phyloP scores from a whole-genome alignment of 1,140 invertebrate species.

The Sminthurinus signatus region DNA sequence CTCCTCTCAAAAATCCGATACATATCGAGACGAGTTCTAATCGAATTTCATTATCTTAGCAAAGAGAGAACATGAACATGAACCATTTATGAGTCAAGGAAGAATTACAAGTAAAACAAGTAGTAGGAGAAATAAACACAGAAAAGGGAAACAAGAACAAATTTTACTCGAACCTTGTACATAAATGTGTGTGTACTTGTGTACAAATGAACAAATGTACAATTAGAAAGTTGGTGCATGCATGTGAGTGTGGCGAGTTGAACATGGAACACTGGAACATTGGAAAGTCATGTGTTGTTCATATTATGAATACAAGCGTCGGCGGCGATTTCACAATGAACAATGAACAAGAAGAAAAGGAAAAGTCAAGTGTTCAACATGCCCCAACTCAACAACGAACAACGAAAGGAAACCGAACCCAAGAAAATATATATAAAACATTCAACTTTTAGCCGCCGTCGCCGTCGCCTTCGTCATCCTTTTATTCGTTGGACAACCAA shows the following conservation, averaged over 20 bases:
- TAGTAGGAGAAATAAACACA: not conserved
- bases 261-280: no score
- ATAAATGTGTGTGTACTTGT: no score
- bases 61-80: conserved; percentile 28
- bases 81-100: conserved; percentile 35
- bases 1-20: conserved; percentile 39
- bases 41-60: conserved; percentile 40
- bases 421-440: not conserved
- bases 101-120: not conserved
- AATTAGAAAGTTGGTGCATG: no score
- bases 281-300: no score
- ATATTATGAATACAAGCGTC: no score
- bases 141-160: conserved; percentile 2
- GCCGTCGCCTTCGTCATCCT: no score
- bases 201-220: no score
- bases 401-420: not conserved
- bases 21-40: conserved; percentile 35
- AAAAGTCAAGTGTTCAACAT: not conserved
- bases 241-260: no score
- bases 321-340: no score
- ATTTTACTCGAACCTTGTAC: not conserved
- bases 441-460: not conserved
- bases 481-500: no score
- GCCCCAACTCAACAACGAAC: no score
- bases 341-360: not conserved